Evolutionary conservation across 2,888 invertebrate genomes (phyloP).

Genomic region (Caenorhabditis sp.): DNA sequence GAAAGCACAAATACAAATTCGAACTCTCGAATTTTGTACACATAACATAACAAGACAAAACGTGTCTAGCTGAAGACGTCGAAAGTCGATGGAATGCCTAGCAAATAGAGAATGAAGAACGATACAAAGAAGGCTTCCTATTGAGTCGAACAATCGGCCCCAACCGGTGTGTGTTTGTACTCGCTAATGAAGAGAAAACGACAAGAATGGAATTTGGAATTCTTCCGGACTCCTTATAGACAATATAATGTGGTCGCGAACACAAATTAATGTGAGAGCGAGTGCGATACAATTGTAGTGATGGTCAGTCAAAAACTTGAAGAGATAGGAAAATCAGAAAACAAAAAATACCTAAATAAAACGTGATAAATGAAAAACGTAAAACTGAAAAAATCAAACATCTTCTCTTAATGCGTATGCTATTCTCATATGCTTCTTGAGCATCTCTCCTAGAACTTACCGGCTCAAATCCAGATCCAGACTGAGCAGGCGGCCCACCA

Average conservation of each 20-base stretch:
- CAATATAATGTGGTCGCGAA: slow-evolving; percentile 52
- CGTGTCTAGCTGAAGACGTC: slow-evolving; percentile 26
- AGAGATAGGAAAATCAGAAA: slow-evolving; percentile 33
- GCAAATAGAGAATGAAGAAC: slow-evolving; percentile 8
- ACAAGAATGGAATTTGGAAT: slow-evolving; percentile 56
- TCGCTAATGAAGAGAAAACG: slow-evolving; percentile 53
- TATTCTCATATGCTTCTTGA: background rate
- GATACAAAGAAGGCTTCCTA: slow-evolving; percentile 32
- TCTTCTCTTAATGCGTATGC: background rate
- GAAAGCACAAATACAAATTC: background rate
- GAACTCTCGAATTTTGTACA: background rate
- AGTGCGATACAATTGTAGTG: slow-evolving; percentile 52
- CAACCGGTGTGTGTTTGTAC: slow-evolving; percentile 53
- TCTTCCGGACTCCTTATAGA: slow-evolving; percentile 23
- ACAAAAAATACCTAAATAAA: background rate
- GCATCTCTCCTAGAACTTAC: slow-evolving; percentile 43
- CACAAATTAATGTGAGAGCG: slow-evolving; percentile 57
- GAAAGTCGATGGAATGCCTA: background rate
- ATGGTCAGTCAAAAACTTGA: slow-evolving; percentile 29
- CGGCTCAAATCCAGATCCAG: slow-evolving; percentile 69
- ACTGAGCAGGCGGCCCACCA: slow-evolving; percentile 25
- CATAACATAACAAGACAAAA: slow-evolving; percentile 15
- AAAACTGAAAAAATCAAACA: background rate
- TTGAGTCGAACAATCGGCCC: slow-evolving; percentile 4
- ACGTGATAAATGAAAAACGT: slow-evolving; percentile 11